Conservation (phyloP, 2,888 invertebrate genomes). For the Trichopria drosophilae region DNA sequence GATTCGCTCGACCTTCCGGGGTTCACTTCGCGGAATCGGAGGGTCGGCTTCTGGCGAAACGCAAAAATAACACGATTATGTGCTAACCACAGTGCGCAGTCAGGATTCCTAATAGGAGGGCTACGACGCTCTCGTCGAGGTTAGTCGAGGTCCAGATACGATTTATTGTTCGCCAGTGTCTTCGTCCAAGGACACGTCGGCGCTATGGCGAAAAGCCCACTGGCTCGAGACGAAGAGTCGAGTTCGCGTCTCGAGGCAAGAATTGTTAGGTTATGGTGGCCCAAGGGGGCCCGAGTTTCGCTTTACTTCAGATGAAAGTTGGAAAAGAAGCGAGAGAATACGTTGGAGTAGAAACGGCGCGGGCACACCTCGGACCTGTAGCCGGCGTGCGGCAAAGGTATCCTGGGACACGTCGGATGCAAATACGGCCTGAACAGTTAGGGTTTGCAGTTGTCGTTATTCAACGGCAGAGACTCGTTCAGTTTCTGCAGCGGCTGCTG, state of each 20-base stretch:
- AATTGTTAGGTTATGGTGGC: no score
- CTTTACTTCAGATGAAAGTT: slow-evolving; percentile 55
- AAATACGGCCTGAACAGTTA: slow-evolving; percentile 58
- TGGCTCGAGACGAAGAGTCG: no score
- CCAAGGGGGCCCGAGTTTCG: no score
- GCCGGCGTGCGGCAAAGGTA: slow-evolving; percentile 31
- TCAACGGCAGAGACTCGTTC: slow-evolving; percentile 50
- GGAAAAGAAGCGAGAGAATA: slow-evolving; percentile 54
- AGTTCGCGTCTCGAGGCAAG: no score
- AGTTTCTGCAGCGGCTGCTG: slow-evolving; percentile 44
- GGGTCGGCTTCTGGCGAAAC: no score
- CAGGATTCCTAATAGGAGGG: background rate
- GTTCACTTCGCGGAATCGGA: no score
- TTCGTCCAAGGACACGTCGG: no score
- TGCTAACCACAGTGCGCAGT: slow-evolving; percentile 3
- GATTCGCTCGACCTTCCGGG: no score
- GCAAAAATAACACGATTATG: slow-evolving; percentile 9
- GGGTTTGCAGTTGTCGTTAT: slow-evolving; percentile 57
- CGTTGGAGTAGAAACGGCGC: slow-evolving; percentile 52
- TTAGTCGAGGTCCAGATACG: no score
- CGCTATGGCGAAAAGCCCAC: no score
- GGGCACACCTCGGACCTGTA: slow-evolving; percentile 46
- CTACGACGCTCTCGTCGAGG: no score
- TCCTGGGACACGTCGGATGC: slow-evolving; percentile 47
- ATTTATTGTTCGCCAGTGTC: background rate